Base-by-base conservation (phyloP, 1,140 invertebrate genomes). In the Atta cephalotes region DNA sequence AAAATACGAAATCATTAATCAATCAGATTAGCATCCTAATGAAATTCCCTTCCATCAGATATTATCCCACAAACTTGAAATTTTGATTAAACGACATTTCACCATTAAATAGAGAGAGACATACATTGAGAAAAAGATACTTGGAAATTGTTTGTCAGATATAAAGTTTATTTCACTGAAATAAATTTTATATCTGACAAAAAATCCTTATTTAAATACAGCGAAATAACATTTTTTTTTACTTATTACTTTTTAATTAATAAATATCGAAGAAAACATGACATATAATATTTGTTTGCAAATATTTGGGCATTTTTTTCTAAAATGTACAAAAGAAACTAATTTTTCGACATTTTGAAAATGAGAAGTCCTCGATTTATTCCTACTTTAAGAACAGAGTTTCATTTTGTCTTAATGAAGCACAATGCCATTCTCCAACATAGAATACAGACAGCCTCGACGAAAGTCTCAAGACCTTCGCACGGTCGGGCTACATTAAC, bases 401-500 rank as follows among this genome's bases (percentile, higher is more conserved):
- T 74, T 18, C 45, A 74, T 45, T 62, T 74, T 31, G 39, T 31
- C 25, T 62, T 21, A 56, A 21, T 39, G 18, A 62, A 62, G 39
- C 56, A 25, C 66, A 62, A 84, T 84, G 45, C 28, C 25, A 12
- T 49, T 81, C 65, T 81, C n/a, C 35, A 10, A 18, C 45, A 28
- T 14, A 62, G 18, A 49, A 62, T 62, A 31, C 56, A 35, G 39
- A 63, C 56, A 62, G 70, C 39, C 28, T n/a, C 80, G 25, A 49
- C 45, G 58, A 84, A 84, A 28, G 56, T 76, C 58, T 76, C 39
- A 74, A 82, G 80, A 82, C 35, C 16, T 49, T 25, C 53, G 51
- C 18, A 63, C 70, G 53, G 70, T 51, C 39, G 80, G 5, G 68
- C 16, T 84, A 25, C 80, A 76, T 84, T 84, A 84, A 84, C 80